Evolutionary conservation across 2,888 invertebrate species (phyloP).

Genomic region (Pachliopta kotzebuea): DNA sequence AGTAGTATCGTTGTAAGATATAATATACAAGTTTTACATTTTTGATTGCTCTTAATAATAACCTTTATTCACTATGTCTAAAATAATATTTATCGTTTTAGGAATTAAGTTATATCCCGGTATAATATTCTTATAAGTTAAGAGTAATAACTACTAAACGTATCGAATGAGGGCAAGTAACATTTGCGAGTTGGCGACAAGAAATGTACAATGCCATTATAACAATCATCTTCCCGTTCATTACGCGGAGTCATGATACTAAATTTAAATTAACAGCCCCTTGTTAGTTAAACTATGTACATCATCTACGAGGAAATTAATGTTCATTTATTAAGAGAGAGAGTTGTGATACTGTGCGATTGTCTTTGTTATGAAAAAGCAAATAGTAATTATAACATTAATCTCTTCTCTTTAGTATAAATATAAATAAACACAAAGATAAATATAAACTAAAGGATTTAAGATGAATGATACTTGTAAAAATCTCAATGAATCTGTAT

Average conservation of each 20-base stretch:
- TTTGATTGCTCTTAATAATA: too few relatives aligned
- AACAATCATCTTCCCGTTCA: slow-evolving; percentile 78
- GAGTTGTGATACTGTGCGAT: slow-evolving; percentile 44
- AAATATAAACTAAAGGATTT: too few relatives aligned
- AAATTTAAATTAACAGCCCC: slow-evolving; percentile 80
- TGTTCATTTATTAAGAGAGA: slow-evolving; percentile 69
- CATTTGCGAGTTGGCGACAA: slow-evolving; percentile 39
- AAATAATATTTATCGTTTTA: neutral
- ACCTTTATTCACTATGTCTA: too few relatives aligned
- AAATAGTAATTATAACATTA: neutral
- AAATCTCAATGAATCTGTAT: too few relatives aligned
- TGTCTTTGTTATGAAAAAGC: slow-evolving; percentile 8
- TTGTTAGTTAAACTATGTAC: slow-evolving; percentile 73
- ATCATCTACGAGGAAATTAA: slow-evolving; percentile 63
- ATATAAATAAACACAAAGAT: too few relatives aligned
- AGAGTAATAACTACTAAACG: neutral
- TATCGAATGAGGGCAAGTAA: slow-evolving; percentile 17
- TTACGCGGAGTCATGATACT: slow-evolving; percentile 74
- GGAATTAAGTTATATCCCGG: neutral
- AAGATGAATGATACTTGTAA: too few relatives aligned
- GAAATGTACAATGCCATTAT: slow-evolving; percentile 71
- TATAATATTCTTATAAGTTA: neutral
- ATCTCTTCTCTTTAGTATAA: neutral
- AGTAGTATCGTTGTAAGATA: too few relatives aligned
- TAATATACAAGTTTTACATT: too few relatives aligned